Evolutionary conservation across 2,797 vertebrate genomes (phyloP).

Genomic region (Alfaro cultratus): DNA sequence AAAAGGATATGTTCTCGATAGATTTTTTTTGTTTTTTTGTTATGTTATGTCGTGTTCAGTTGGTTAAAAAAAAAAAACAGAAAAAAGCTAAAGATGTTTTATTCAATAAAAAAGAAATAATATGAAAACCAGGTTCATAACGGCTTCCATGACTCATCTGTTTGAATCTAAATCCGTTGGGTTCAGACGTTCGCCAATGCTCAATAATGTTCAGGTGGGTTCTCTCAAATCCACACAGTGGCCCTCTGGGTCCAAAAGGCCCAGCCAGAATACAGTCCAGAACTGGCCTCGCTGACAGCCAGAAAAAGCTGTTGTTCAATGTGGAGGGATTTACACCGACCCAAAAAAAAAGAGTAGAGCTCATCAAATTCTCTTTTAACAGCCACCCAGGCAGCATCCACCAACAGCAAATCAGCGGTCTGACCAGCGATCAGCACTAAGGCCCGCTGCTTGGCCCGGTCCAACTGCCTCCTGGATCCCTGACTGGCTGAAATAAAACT

Average conservation of each 20-base stretch:
- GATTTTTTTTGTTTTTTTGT: slow-evolving; percentile 69
- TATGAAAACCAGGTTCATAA: slow-evolving; percentile 53
- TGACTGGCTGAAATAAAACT: slow-evolving; percentile 44
- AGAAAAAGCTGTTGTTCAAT: slow-evolving; percentile 64
- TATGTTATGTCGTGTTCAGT: slow-evolving; percentile 74
- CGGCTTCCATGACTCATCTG: slow-evolving; percentile 37
- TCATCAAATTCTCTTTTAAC: slow-evolving; percentile 75
- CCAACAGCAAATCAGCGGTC: slow-evolving; percentile 37
- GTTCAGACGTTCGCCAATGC: slow-evolving; percentile 22
- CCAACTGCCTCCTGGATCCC: slow-evolving; percentile 37
- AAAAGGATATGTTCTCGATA: slow-evolving; percentile 76
- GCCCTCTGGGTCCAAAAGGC: slow-evolving; percentile 61
- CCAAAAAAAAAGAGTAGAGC: slow-evolving; percentile 53
- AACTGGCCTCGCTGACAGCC: slow-evolving; percentile 60
- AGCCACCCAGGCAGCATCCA: slow-evolving; percentile 5
- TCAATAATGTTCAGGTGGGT: slow-evolving; percentile 24
- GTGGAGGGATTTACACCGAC: slow-evolving; percentile 68
- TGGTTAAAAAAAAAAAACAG: slow-evolving; percentile 55
- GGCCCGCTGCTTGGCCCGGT: slow-evolving; percentile 26
- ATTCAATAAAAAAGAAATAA: slow-evolving; percentile 77
- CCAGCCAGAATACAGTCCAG: slow-evolving; percentile 58
- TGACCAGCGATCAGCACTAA: slow-evolving; percentile 21
- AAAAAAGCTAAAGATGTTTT: slow-evolving; percentile 76
- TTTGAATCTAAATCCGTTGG: slow-evolving; percentile 17
- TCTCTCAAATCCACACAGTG: slow-evolving; percentile 57